phyloP scores from a whole-genome alignment of 2,113 vertebrate species.

The Actenoides hombroni region DNA sequence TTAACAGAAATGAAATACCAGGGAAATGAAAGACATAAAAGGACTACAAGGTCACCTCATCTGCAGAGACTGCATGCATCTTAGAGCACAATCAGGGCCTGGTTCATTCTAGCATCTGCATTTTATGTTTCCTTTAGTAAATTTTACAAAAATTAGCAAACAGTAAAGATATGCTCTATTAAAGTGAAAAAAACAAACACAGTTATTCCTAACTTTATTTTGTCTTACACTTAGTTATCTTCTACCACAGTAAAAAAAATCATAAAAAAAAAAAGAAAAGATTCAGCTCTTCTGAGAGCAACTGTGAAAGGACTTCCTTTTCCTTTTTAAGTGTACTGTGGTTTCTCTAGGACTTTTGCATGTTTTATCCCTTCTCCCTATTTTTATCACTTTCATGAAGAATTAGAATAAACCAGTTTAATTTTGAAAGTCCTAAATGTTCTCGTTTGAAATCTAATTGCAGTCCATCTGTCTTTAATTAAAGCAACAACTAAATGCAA shows the following conservation, averaged over 20 bases:
- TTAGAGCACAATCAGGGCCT: background rate
- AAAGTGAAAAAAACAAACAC: accelerated
- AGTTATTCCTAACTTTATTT: background rate
- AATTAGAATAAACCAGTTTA: background rate
- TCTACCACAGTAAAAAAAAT: background rate
- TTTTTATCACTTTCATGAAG: slow-evolving; percentile 2
- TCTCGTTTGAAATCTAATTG: slow-evolving; percentile 14
- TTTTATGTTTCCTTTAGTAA: background rate
- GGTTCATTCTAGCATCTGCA: background rate
- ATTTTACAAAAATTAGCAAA: background rate
- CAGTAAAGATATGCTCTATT: background rate
- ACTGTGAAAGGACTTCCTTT: background rate
- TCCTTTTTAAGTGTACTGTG: background rate
- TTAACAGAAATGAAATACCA: background rate
- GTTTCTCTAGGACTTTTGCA: background rate
- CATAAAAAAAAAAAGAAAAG: background rate
- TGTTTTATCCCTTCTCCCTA: background rate
- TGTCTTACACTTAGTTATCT: background rate
- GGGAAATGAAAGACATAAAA: background rate
- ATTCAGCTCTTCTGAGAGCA: background rate
- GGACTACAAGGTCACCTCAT: background rate
- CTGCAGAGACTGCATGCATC: background rate
- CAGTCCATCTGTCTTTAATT: slow-evolving; percentile 15
- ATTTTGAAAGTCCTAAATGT: background rate
- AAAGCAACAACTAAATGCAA: background rate